These are phyloP conservation scores for Hylia prasina DNA, from an alignment of 2,113 vertebrate species.

Conservation along the genomic window DNA sequence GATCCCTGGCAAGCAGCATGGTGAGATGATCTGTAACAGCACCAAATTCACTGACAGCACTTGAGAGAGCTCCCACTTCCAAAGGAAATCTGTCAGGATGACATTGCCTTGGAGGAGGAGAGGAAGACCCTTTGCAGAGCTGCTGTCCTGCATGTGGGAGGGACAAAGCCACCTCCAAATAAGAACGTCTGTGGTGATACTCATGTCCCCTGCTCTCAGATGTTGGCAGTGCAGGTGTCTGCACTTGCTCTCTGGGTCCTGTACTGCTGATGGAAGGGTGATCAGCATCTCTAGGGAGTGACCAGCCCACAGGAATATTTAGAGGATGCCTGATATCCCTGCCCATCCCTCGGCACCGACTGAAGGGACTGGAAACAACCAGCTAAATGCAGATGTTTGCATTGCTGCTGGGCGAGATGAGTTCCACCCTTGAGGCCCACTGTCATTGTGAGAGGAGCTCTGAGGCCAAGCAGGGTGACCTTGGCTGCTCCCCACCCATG, in stretches of 20 bases:
- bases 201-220: not conserved
- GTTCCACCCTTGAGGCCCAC: not conserved
- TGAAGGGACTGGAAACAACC: not conserved
- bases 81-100: not conserved
- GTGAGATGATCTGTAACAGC: not conserved
- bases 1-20: not conserved
- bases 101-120: not conserved
- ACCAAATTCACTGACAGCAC: not conserved
- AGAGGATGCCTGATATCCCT: not conserved
- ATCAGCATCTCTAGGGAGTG: not conserved
- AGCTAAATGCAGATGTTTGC: not conserved
- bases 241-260: not conserved
- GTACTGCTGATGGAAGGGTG: accelerated
- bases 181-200: not conserved
- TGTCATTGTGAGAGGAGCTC: not conserved
- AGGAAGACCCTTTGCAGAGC: not conserved
- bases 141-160: not conserved
- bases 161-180: not conserved
- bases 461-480: not conserved
- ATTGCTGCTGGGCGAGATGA: not conserved
- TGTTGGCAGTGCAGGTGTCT: not conserved
- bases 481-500: not conserved
- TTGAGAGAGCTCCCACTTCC: not conserved
- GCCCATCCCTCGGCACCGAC: not conserved
- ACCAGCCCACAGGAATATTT: not conserved